These are phyloP conservation scores for Endomychus coccineus DNA, from an alignment of 2,888 invertebrate genomes.

Conservation along the genomic window DNA sequence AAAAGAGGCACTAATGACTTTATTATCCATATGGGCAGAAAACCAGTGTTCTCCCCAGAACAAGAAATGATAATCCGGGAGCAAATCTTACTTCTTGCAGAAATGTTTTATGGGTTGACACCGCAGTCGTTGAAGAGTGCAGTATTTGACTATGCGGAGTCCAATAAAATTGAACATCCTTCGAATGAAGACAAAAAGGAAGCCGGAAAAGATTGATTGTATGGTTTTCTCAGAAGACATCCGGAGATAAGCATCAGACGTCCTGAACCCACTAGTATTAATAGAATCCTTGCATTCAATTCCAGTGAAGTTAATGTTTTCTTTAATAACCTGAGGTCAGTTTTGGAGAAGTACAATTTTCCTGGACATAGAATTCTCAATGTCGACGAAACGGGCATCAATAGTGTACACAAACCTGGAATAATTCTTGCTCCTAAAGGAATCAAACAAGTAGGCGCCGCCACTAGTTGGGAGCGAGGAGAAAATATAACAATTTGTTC, in stretches of 20 bases:
- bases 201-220: conserved; percentile 3
- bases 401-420: too few species aligned
- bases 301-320: conserved; percentile 1
- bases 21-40: too few species aligned
- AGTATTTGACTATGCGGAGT: conserved; percentile 5
- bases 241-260: conserved; percentile 3
- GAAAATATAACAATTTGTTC: not conserved
- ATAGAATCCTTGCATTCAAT: conserved; percentile 3
- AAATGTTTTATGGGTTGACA: too few species aligned
- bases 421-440: conserved; percentile 4
- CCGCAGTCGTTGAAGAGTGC: too few species aligned
- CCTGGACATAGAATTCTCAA: not conserved
- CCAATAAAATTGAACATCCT: conserved; percentile 1
- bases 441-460: conserved; percentile 1
- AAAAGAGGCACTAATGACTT: too few species aligned
- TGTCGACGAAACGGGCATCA: conserved; percentile 5
- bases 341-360: not conserved
- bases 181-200: not conserved
- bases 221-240: conserved; percentile 2
- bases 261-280: conserved; percentile 1
- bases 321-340: conserved; percentile 1
- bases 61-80: too few species aligned
- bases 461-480: too few species aligned
- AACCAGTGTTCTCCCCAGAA: too few species aligned
- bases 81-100: too few species aligned